A percentile compares a stretch with the other conserved stretches of the same genome.
Evolutionary conservation across 2,888 invertebrate species (phyloP).

Genomic region (Tupiocoris notatus): DNA sequence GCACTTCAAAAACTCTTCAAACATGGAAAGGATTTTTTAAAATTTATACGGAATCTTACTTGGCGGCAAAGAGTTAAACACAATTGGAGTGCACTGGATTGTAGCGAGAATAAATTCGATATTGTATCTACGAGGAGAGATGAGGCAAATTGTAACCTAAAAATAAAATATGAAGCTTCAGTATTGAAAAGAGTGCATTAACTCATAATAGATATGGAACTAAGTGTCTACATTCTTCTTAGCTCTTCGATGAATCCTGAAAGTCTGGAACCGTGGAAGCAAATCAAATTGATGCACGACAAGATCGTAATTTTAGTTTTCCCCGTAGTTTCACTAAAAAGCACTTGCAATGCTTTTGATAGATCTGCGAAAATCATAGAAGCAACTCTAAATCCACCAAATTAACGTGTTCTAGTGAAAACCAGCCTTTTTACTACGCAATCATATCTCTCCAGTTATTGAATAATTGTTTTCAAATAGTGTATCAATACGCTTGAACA

Average conservation of each 20-base stretch:
- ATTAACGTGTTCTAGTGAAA: too few relatives aligned
- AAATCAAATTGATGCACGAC: slow-evolving; percentile 33
- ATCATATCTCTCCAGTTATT: too few relatives aligned
- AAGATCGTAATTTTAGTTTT: slow-evolving; percentile 16
- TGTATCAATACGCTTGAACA: too few relatives aligned
- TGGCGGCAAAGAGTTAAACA: slow-evolving; percentile 35
- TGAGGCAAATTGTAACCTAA: slow-evolving; percentile 26
- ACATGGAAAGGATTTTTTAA: too few relatives aligned
- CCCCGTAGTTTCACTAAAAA: slow-evolving; percentile 25
- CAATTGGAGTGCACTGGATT: slow-evolving; percentile 19
- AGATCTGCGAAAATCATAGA: slow-evolving; percentile 20
- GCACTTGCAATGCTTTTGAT: slow-evolving; percentile 2
- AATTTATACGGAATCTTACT: too few relatives aligned
- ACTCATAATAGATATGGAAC: not conserved
- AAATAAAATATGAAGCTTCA: too few relatives aligned
- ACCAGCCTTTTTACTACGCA: too few relatives aligned
- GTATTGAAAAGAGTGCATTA: not conserved
- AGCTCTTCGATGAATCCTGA: slow-evolving; percentile 22
- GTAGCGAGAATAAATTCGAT: slow-evolving; percentile 13
- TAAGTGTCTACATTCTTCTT: slow-evolving; percentile 13
- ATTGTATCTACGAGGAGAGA: not conserved
- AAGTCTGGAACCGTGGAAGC: slow-evolving; percentile 32
- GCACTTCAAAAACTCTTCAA: too few relatives aligned
- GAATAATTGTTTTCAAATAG: too few relatives aligned
- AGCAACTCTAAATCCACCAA: too few relatives aligned